Conservation (phyloP, 2,888 invertebrate genomes). For the Leptinotarsa juncta region DNA sequence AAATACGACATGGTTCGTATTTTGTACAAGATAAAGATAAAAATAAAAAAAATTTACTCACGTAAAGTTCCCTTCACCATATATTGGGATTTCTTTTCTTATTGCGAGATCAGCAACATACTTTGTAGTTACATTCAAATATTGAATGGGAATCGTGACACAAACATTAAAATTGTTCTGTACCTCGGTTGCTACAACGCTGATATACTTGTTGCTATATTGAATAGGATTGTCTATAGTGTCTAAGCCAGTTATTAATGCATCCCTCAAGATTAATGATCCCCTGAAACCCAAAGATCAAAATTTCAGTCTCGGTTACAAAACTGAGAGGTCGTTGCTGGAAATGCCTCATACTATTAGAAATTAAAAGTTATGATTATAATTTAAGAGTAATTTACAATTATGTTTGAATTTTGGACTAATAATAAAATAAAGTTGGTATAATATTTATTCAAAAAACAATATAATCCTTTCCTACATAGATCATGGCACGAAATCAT, state of each 20-base stretch:
- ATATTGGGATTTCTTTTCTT: neutral
- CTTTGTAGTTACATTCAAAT: neutral
- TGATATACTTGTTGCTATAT: neutral
- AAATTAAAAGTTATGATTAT: neutral
- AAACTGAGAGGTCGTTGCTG: no score
- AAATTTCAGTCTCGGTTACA: neutral
- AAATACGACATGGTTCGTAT: neutral
- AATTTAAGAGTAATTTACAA: neutral
- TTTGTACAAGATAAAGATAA: neutral
- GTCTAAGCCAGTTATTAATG: constrained; percentile 7
- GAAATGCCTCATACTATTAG: no score
- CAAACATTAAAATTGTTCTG: neutral
- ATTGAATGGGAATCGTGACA: neutral
- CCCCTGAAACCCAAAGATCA: neutral
- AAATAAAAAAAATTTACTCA: neutral
- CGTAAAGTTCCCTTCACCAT: neutral
- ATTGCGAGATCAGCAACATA: neutral
- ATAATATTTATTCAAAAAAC: no score
- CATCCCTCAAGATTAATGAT: neutral
- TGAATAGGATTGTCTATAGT: neutral
- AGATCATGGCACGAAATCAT: no score
- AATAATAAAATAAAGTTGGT: no score
- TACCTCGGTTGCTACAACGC: neutral
- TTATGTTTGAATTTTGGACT: no score
- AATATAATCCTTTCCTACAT: no score